A percentile compares a stretch with the other conserved stretches of the same genome.
Conservation (phyloP, 2,113 vertebrate genomes). For the Scomber scombrus region DNA sequence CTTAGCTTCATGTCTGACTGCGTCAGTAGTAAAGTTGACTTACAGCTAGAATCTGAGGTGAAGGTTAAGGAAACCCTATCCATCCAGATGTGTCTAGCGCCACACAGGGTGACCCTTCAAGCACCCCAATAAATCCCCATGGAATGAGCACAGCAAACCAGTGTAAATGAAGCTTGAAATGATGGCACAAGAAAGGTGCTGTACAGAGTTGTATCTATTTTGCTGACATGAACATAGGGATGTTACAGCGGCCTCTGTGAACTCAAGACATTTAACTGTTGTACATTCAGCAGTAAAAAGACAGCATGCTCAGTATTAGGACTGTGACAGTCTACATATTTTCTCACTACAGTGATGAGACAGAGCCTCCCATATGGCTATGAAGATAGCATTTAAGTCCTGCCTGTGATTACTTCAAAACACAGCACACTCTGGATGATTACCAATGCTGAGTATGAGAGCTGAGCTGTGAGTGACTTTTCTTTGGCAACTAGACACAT, state of each 20-base stretch:
- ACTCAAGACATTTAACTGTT: background rate
- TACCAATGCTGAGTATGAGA: background rate
- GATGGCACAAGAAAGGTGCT: background rate
- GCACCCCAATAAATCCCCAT: conserved; percentile 50
- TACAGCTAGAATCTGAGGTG: conserved; percentile 41
- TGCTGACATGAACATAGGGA: conserved; percentile 10
- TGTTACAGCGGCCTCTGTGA: conserved; percentile 16
- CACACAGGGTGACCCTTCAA: conserved; percentile 26
- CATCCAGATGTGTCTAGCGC: conserved; percentile 42
- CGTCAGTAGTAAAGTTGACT: conserved; percentile 42
- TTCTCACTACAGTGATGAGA: background rate
- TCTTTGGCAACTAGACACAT: background rate
- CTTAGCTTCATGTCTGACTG: conserved; percentile 5
- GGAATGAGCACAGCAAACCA: conserved; percentile 5
- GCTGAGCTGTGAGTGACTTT: background rate
- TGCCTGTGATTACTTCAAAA: background rate
- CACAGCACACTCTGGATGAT: background rate
- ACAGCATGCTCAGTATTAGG: conserved; percentile 20
- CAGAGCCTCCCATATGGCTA: background rate
- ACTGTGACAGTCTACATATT: background rate
- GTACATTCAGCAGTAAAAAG: background rate
- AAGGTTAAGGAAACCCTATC: conserved; percentile 29
- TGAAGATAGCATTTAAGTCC: background rate
- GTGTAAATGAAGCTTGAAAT: conserved; percentile 37
- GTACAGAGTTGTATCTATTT: conserved; percentile 26